Base-by-base conservation (phyloP, 2,797 vertebrate genomes). In the Notolepis coatsorum region DNA sequence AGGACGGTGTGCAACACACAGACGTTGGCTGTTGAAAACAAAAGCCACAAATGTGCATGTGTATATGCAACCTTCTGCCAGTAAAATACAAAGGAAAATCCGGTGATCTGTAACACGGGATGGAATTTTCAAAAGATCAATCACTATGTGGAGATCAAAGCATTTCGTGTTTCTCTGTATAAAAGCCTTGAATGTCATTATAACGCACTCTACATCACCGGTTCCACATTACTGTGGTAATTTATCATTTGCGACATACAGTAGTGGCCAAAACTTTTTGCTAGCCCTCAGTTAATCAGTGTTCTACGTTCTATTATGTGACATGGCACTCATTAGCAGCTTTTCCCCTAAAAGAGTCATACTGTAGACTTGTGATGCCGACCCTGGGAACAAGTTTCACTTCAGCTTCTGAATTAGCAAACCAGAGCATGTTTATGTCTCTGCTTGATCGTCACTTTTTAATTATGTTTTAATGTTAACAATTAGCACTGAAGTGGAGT, bases 381-480 rank as follows among this genome's bases (percentile, higher is more conserved):
- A n/a, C n/a, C 65, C 2, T 27, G 88, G 82, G 87, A 84, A 78
- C 80, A 30, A 38, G 53, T 76, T 49, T 64, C 77, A 84, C 56
- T 84, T 85, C 55, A 61, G 79, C 65, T 79, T 86, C 81, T 64
- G 75, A 87, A 84, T 86, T 65, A 86, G 81, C 65, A 58, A 66
- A 74, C 59, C 78, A 71, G 64, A 45, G 73, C 71, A 58, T 79
- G 71, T 88, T 77, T 82, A 57, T 45, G 10, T 75, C 67, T 73
- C 63, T 90, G 88, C 86, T 89, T 86, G 77, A 84, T 93, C 86
- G 85, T 87, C 90, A 92, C 75, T 85, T 92, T 91, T 92, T 92
- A 93, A 92, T 93, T 91, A 84, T 86, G 81, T 91, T 92, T 94
- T 93, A 93, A 94, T 93, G 90, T 89, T 89, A 91, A 91, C 86